phyloP scores from a whole-genome alignment of 2,113 vertebrate genomes.

The Tragelaphus strepsiceros region DNA sequence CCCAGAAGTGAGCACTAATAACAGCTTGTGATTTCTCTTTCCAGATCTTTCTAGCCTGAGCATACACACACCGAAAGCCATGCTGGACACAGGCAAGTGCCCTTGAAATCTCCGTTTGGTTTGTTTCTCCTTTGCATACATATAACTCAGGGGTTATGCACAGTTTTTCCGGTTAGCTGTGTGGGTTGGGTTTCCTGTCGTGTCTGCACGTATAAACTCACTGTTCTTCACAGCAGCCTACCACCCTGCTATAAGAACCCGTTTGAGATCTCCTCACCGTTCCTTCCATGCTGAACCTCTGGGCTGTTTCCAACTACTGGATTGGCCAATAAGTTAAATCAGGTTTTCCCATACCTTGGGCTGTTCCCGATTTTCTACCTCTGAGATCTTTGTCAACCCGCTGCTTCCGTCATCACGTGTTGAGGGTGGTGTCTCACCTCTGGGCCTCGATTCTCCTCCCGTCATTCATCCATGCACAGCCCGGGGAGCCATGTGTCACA shows the following conservation, averaged over 20 bases:
- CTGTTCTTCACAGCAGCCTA: background rate
- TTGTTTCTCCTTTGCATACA: rapidly evolving
- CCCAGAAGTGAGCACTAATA: background rate
- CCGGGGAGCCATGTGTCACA: rapidly evolving
- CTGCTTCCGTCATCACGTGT: rapidly evolving
- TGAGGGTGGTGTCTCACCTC: background rate
- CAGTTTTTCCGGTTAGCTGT: too few relatives aligned
- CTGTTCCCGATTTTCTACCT: rapidly evolving
- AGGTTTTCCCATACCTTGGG: background rate
- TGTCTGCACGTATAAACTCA: rapidly evolving
- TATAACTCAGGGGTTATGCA: rapidly evolving
- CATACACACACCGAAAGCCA: rapidly evolving
- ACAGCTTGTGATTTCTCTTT: rapidly evolving
- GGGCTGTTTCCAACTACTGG: background rate
- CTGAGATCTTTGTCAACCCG: rapidly evolving
- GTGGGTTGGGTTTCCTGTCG: background rate
- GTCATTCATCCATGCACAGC: rapidly evolving
- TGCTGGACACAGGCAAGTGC: rapidly evolving
- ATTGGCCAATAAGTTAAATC: background rate
- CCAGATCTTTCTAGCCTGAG: background rate
- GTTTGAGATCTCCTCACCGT: rapidly evolving
- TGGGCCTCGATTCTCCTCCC: rapidly evolving
- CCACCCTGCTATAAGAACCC: rapidly evolving
- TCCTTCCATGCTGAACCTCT: rapidly evolving
- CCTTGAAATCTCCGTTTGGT: rapidly evolving